These are phyloP conservation scores for Rhynchophorus ferrugineus DNA, from an alignment of 1,140 invertebrate species.

Conservation along the genomic window DNA sequence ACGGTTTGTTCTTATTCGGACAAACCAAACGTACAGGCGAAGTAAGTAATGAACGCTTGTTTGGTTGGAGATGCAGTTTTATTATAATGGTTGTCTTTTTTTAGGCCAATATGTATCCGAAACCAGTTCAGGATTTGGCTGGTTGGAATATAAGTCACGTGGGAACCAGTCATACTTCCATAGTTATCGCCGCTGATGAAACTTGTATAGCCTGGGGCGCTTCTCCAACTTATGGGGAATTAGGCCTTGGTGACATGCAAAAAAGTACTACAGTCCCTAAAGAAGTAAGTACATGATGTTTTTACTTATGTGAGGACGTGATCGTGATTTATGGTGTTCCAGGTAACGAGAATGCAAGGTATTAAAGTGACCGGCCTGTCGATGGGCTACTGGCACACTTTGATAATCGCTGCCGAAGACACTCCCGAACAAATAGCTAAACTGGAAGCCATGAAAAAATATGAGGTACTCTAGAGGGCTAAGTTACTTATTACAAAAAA, in stretches of 20 bases:
- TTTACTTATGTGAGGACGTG: too few species aligned
- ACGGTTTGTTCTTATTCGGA: conserved; percentile 74
- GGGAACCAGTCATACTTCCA: conserved; percentile 70
- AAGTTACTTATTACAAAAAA: conserved; percentile 7
- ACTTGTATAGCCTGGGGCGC: conserved; percentile 86
- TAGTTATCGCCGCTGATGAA: conserved; percentile 83
- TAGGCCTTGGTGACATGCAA: conserved; percentile 81
- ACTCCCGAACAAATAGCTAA: conserved; percentile 58
- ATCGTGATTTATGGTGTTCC: too few species aligned
- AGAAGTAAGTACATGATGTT: conserved; percentile 49
- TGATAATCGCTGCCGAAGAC: conserved; percentile 61
- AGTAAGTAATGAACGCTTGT: conserved; percentile 3
- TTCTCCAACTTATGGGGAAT: conserved; percentile 85
- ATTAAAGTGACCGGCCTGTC: conserved; percentile 71
- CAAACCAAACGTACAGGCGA: conserved; percentile 87
- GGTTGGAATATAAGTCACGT: conserved; percentile 85
- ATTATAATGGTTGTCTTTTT: not conserved
- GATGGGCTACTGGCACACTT: conserved; percentile 77
- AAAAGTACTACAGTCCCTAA: conserved; percentile 83
- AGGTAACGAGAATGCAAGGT: conserved; percentile 68
- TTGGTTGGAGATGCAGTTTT: too few species aligned
- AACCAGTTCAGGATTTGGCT: conserved; percentile 83
- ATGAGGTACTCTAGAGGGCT: conserved; percentile 18
- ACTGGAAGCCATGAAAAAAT: conserved; percentile 50
- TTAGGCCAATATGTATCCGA: conserved; percentile 89